A percentile compares a stretch with the other conserved stretches of the same genome.
phyloP scores from a whole-genome alignment of 2,888 invertebrate species.

The Drosophila tanythrix region DNA sequence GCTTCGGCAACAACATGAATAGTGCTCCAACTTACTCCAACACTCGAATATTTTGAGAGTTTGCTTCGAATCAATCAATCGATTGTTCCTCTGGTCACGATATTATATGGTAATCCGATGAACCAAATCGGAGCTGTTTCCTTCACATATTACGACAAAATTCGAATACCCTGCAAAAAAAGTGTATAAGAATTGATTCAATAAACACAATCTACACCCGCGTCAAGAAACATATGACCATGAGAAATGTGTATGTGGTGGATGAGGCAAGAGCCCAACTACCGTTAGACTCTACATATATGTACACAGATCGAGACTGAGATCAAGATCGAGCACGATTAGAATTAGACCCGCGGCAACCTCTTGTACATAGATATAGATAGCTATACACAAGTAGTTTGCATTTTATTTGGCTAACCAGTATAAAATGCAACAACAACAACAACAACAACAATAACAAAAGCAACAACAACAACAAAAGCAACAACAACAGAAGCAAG shows the following conservation, averaged over 20 bases:
- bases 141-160: neutral
- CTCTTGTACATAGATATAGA: constrained; percentile 22
- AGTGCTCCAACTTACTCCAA: neutral
- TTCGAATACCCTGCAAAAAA: too few species aligned
- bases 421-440: neutral
- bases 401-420: constrained; percentile 47
- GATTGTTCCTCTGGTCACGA: neutral
- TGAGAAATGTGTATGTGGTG: neutral
- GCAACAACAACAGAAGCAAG: constrained; percentile 15
- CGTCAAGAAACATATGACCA: neutral
- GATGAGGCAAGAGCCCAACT: constrained; percentile 15
- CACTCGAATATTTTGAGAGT: neutral
- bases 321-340: constrained; percentile 54
- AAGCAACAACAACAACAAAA: constrained; percentile 11
- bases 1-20: too few species aligned
- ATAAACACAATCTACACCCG: neutral
- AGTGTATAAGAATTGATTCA: neutral
- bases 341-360: constrained; percentile 42
- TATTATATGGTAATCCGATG: too few species aligned
- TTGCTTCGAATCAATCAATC: neutral
- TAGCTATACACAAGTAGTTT: constrained; percentile 25
- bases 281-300: constrained; percentile 30
- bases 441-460: neutral
- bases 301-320: constrained; percentile 21
- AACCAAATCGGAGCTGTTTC: too few species aligned